phyloP scores from a whole-genome alignment of 2,113 vertebrate species.

The Alaudala cheleensis region DNA sequence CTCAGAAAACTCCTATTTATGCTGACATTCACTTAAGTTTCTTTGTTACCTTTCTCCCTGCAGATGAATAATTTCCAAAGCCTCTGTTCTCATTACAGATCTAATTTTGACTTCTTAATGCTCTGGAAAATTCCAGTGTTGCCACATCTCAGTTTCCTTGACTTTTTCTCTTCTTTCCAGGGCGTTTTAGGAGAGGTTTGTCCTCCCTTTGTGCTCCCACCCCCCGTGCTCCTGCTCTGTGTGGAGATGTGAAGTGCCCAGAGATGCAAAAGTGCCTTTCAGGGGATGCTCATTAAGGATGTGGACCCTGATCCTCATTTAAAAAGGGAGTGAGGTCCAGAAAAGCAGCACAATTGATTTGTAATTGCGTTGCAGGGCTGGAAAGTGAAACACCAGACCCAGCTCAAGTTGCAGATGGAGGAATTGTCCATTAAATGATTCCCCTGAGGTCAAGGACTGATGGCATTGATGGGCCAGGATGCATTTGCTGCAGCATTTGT shows the following conservation, averaged over 20 bases:
- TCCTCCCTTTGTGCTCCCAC: neutral
- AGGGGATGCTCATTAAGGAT: neutral
- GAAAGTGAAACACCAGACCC: neutral
- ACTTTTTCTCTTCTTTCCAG: neutral
- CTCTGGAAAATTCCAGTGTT: neutral
- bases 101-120: neutral
- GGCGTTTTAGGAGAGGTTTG: accelerated
- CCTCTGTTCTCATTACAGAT: neutral
- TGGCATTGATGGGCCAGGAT: neutral
- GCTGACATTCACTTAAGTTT: neutral
- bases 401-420: conserved; percentile 2
- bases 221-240: neutral
- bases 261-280: neutral
- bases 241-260: neutral
- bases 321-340: neutral
- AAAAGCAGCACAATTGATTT: neutral
- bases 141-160: neutral
- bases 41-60: neutral
- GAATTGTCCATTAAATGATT: neutral
- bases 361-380: neutral
- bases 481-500: neutral
- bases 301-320: neutral
- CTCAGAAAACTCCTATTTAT: neutral
- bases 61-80: conserved; percentile 7
- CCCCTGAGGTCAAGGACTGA: neutral